Evolutionary conservation across 2,888 invertebrate genomes (phyloP).

Genomic region (Emmelina monodactyla): DNA sequence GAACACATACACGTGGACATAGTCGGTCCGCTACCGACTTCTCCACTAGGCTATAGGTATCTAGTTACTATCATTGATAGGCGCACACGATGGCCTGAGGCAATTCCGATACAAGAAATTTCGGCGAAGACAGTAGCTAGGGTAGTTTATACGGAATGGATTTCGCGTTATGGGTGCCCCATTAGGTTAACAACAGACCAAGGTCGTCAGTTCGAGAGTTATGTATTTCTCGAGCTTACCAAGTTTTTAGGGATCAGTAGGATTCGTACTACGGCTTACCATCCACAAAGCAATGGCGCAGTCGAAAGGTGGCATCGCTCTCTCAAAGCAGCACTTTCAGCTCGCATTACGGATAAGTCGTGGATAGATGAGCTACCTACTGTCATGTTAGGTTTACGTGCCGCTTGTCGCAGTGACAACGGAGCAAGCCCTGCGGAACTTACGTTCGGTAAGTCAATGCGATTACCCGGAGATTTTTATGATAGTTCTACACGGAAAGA

Average conservation of each 20-base stretch:
- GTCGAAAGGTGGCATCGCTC: conserved; percentile 9
- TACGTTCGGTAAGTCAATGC: conserved; percentile 11
- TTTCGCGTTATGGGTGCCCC: conserved; percentile 14
- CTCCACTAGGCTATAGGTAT: conserved; percentile 13
- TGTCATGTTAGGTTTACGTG: conserved; percentile 19
- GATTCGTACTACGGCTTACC: conserved; percentile 14
- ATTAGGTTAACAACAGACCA: conserved; percentile 15
- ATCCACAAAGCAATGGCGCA: conserved; percentile 14
- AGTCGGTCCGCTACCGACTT: conserved; percentile 17
- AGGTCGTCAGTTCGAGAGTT: conserved; percentile 19
- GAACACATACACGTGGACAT: conserved; percentile 17
- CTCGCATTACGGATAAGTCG: background rate
- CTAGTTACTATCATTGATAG: conserved; percentile 18
- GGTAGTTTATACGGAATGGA: conserved; percentile 14
- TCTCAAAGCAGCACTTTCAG: conserved; percentile 8
- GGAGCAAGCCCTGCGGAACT: conserved; percentile 12
- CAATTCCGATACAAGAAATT: conserved; percentile 14
- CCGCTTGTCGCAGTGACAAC: conserved; percentile 9
- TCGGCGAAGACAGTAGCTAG: conserved; percentile 15
- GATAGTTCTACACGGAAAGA: background rate
- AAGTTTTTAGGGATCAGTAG: conserved; percentile 11
- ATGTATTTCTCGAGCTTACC: conserved; percentile 19
- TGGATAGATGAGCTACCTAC: conserved; percentile 23
- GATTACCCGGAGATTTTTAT: conserved; percentile 10
- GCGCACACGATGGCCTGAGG: conserved; percentile 19